phyloP scores from a whole-genome alignment of 1,140 invertebrate genomes.

The Drosophila simulans region DNA sequence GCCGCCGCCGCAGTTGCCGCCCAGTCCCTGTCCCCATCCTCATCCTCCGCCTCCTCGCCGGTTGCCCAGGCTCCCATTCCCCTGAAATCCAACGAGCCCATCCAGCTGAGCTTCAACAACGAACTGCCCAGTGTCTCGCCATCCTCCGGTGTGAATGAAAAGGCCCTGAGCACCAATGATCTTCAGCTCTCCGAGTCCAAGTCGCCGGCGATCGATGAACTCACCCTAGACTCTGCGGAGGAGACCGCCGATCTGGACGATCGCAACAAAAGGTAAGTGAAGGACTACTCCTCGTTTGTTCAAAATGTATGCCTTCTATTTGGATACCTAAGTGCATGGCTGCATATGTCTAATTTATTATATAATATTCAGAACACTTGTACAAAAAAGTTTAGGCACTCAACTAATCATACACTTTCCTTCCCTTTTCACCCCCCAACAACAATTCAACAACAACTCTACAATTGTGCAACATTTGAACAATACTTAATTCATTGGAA shows the following conservation, averaged over 20 bases:
- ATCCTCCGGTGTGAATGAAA: slow-evolving; percentile 35
- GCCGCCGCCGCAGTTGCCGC: slow-evolving; percentile 66
- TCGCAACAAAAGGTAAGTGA: slow-evolving; percentile 89
- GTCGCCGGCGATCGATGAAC: slow-evolving; percentile 86
- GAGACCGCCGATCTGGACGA: slow-evolving; percentile 89
- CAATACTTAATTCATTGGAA: slow-evolving; percentile 11
- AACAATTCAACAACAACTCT: slow-evolving; percentile 29
- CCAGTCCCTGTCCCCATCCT: slow-evolving; percentile 29
- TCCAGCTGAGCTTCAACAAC: slow-evolving; percentile 84
- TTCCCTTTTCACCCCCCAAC: slow-evolving; percentile 3
- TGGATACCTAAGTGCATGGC: no score
- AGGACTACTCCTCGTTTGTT: no score
- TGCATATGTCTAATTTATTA: neutral
- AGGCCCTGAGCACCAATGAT: slow-evolving; percentile 72
- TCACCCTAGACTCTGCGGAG: slow-evolving; percentile 87
- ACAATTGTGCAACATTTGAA: neutral
- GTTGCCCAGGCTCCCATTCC: slow-evolving; percentile 59
- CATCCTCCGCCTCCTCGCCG: slow-evolving; percentile 36
- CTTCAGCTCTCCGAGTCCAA: slow-evolving; percentile 85
- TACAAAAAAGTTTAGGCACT: slow-evolving; percentile 2
- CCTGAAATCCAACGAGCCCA: slow-evolving; percentile 77
- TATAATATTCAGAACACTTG: neutral
- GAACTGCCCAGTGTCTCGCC: slow-evolving; percentile 68
- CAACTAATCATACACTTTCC: slow-evolving; percentile 46
- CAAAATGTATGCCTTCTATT: no score